Base-by-base conservation (phyloP, 2,113 vertebrate species). In the Stercorarius parasiticus region DNA sequence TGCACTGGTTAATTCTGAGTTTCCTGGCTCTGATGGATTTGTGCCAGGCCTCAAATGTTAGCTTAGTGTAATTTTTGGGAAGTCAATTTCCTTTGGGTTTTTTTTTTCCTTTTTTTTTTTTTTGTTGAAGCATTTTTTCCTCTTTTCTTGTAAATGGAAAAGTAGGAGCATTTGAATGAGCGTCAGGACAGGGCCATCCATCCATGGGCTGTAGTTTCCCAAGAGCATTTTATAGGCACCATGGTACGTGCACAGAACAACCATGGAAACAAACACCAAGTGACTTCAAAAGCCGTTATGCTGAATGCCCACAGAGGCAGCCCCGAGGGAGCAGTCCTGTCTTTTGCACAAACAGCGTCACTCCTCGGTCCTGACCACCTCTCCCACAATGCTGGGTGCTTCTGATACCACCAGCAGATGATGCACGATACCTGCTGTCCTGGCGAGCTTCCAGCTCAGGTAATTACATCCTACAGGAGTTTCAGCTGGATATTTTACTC, bases 51-150 rank as follows among this genome's bases (percentile, higher is more conserved):
- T 97, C 97, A 96, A 98, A 94, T 98, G 97, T 97, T 97, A 96
- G 97, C 97, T 97, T 97, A 89, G 97, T 98, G 98, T 97, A 98
- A 98, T 97, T 98, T 98, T 98, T 97, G 98, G 98, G 98, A 98
- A 98, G 98, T 98, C 96, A 94, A 89, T 98, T 98, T 98, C 98
- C 98, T 98, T 97, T 98, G 95, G 92, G 91, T 95, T 97, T 97
- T 96, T 91, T 97, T 96, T 97, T 93, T 86, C 67, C n/a, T 29
- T 45, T 83, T 82, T 64, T 83, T 82, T 64, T 5, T 23, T 95
- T 95, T 94, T 97, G 67, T 95, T 97, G 93, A 96, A 97, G 81
- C 10, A 49, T 30, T 88, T 94, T 92, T 84, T 64, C 61, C 91
- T 77, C 64, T 92, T 73, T 92, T 97, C 96, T 96, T 97, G 86